phyloP scores from a whole-genome alignment of 2,797 vertebrate species.

The Anisognathus igniventris region DNA sequence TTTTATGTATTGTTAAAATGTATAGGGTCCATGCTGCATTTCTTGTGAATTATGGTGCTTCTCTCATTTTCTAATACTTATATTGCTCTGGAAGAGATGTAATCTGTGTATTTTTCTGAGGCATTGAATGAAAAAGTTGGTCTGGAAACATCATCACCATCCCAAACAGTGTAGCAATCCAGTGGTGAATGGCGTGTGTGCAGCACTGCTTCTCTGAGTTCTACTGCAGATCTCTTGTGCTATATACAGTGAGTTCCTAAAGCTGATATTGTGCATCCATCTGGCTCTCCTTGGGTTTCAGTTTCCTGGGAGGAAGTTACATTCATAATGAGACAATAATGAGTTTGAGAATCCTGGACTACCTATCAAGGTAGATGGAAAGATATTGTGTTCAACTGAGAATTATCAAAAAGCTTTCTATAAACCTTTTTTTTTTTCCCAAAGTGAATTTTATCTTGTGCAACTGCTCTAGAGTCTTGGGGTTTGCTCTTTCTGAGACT shows the following conservation, averaged over 20 bases:
- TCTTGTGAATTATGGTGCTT: slow-evolving; percentile 74
- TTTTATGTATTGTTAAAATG: slow-evolving; percentile 31
- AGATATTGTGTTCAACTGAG: neutral
- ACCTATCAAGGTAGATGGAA: slow-evolving; percentile 8
- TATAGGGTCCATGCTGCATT: slow-evolving; percentile 66
- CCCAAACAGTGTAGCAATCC: slow-evolving; percentile 52
- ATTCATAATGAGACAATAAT: slow-evolving; percentile 5
- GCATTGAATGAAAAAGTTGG: slow-evolving; percentile 43
- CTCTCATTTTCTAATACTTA: slow-evolving; percentile 67
- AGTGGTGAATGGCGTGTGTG: slow-evolving; percentile 37
- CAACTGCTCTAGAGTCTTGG: slow-evolving; percentile 29
- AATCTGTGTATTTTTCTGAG: slow-evolving; percentile 64
- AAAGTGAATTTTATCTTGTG: slow-evolving; percentile 12
- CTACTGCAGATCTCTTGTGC: slow-evolving; percentile 29
- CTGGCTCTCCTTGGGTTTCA: slow-evolving; percentile 32
- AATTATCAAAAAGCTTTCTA: slow-evolving; percentile 29
- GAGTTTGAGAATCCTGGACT: slow-evolving; percentile 30
- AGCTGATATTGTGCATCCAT: slow-evolving; percentile 39
- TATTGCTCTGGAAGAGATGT: slow-evolving; percentile 54
- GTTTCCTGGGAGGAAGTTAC: slow-evolving; percentile 39
- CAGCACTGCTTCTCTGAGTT: slow-evolving; percentile 34
- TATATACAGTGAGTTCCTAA: slow-evolving; percentile 36
- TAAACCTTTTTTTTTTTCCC: neutral
- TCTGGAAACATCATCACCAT: slow-evolving; percentile 55
- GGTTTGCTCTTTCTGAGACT: slow-evolving; percentile 35